These are phyloP conservation scores for Chromoteleia sp. DNA, from an alignment of 2,888 invertebrate species.

Conservation along the genomic window DNA sequence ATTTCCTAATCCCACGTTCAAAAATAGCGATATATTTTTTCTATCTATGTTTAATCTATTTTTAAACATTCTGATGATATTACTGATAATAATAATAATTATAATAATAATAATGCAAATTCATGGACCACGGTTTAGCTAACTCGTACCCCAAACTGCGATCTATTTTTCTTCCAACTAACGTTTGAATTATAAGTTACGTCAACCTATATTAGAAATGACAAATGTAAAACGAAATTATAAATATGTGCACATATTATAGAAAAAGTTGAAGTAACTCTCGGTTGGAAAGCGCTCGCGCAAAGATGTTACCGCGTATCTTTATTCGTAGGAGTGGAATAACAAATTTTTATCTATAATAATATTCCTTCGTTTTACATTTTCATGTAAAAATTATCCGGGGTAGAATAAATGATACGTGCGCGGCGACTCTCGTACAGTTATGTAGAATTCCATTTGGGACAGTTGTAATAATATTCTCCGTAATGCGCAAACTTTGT, in stretches of 20 bases:
- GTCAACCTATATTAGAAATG: conserved; percentile 11
- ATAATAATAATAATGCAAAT: conserved; percentile 12
- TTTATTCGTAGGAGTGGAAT: neutral
- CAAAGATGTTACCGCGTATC: conserved; percentile 20
- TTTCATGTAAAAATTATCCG: conserved; percentile 19
- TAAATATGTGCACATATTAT: neutral
- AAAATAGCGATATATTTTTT: conserved; percentile 12
- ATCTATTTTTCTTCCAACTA: neutral
- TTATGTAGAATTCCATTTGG: conserved; percentile 1
- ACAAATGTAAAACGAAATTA: neutral
- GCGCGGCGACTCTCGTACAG: neutral
- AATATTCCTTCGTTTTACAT: conserved; percentile 19
- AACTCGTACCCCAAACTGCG: neutral
- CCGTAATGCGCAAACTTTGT: neutral
- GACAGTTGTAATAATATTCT: neutral
- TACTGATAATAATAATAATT: too few species aligned
- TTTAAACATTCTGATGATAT: too few species aligned
- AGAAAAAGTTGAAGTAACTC: conserved; percentile 16
- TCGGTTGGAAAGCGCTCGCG: conserved; percentile 19
- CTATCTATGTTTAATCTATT: too few species aligned
- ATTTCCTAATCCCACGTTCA: conserved; percentile 17
- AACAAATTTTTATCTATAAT: conserved; percentile 32
- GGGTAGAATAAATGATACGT: neutral
- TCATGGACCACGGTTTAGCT: neutral
- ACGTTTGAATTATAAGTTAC: conserved; percentile 6